Percentiles rank a stretch among this genome's conserved stretches.
These are phyloP conservation scores for Dysidea cf. avara DNA, from an alignment of 37 sponge, comb jelly and placozoan species.

Conservation along the genomic window DNA sequence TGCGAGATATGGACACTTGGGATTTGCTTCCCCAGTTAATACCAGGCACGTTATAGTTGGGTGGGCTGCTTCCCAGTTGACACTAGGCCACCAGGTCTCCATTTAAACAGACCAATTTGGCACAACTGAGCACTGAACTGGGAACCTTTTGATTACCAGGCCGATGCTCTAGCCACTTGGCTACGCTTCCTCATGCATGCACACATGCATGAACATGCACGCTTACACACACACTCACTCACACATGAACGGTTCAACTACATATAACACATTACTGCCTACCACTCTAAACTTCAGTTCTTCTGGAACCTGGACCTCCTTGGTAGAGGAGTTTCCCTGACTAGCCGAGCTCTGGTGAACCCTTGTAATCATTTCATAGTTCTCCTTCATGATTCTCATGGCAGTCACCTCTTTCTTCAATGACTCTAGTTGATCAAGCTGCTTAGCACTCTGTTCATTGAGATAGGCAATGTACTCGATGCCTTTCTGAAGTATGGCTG, in stretches of 20 bases:
- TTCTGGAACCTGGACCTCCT: background rate
- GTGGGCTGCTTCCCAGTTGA: too few species aligned
- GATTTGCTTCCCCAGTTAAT: too few species aligned
- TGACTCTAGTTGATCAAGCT: conserved; percentile 55
- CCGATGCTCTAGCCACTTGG: too few species aligned
- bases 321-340: too few species aligned
- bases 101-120: too few species aligned
- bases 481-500: conserved; percentile 74
- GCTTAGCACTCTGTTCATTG: conserved; percentile 39
- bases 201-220: conserved; percentile 11
- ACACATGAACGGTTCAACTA: background rate
- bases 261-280: background rate
- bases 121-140: too few species aligned
- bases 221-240: conserved; percentile 20
- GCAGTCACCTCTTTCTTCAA: conserved; percentile 82
- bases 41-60: too few species aligned
- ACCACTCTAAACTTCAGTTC: conserved; percentile 28
- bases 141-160: too few species aligned
- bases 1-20: too few species aligned
- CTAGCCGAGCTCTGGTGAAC: too few species aligned
- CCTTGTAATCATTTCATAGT: background rate
- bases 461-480: conserved; percentile 72
- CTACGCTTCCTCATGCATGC: too few species aligned
- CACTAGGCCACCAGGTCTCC: too few species aligned
- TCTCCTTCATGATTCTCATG: conserved; percentile 89